Percentiles rank a stretch among this genome's conserved stretches.
These are phyloP conservation scores for Strigops habroptila DNA, from an alignment of 2,113 vertebrate genomes.

Conservation along the genomic window DNA sequence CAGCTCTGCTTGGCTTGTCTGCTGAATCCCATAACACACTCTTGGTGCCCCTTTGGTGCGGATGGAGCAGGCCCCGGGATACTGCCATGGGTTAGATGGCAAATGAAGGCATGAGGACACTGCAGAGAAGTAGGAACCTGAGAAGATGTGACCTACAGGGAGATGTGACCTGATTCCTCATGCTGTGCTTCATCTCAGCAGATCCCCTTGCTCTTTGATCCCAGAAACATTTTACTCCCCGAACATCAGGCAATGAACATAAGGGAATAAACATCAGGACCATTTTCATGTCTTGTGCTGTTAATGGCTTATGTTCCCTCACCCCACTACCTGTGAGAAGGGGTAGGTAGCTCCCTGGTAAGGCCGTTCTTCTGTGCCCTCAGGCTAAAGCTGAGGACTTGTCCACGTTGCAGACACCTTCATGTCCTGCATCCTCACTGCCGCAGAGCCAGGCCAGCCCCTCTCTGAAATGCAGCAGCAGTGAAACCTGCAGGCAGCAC, in stretches of 20 bases:
- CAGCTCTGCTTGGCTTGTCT: not conserved
- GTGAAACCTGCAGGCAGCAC: not conserved
- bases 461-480: not conserved
- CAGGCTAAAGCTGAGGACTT: not conserved
- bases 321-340: accelerated
- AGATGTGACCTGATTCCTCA: accelerated
- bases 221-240: not conserved
- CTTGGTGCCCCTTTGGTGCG: accelerated
- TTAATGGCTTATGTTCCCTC: accelerated
- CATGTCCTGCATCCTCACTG: accelerated
- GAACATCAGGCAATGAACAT: not conserved
- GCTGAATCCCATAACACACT: accelerated
- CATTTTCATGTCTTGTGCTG: no score
- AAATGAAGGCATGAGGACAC: not conserved
- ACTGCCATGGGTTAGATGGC: accelerated
- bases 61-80: accelerated
- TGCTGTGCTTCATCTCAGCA: not conserved
- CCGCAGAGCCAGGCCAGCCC: accelerated
- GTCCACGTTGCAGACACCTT: accelerated
- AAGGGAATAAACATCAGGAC: no score
- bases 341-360: not conserved
- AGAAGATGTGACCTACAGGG: not conserved
- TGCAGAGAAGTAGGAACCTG: no score
- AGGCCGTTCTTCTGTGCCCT: not conserved
- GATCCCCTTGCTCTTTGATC: not conserved